Evolutionary conservation across 1,140 invertebrate species (phyloP), one percentile per base, ranked within the genome.

Genomic region (Rhynchophorus ferrugineus): DNA sequence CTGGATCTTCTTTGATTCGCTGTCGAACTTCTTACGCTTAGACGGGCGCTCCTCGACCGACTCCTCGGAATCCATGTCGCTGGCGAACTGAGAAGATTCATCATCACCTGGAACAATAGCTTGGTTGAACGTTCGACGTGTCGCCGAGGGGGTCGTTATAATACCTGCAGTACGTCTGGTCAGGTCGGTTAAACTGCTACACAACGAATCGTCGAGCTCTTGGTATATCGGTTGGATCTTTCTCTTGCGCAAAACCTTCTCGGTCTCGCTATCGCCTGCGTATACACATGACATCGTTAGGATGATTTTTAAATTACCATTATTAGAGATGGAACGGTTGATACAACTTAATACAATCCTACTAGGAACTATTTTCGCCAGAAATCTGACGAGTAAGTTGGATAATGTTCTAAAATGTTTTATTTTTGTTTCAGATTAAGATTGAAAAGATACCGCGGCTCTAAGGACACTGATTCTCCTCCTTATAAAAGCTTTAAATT

Each of bases 161-260:
- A 57, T 56, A 52, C 62, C 61, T 50, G 58, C 62, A 7, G 61
- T 62, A 33, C 60, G 56, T 17, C 37, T 44, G 14, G 57, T 60
- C 21, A 58, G 54, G 43, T 62, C 61, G 3, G 62, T 62, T 20
- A 62, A 44, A 57, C 62, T 64, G 45, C 62, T 64, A 35, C 61
- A 59, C 16, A 62, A 42, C 11, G 62, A 64, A 52, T 64, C 62
- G 22, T 64, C 62, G 2, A 64, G 42, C 50, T 64, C 62, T 13
- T 62, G 54, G 35, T 64, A 64, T 35, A 64, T 49, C 16, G 61
- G 59, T 37, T 58, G 59, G 13, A 54, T 56, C 37, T 58, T 59
- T 35, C 54, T 44, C 42, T 54, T 56, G 3, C 56, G 21, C 17
- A 54, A 43, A 7, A 49, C 49, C 52, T 61, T 63, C 41, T 61